Evolutionary conservation across 2,113 vertebrate species (phyloP), one percentile per base, ranked within the genome.

Genomic region (Anguilla rostrata): DNA sequence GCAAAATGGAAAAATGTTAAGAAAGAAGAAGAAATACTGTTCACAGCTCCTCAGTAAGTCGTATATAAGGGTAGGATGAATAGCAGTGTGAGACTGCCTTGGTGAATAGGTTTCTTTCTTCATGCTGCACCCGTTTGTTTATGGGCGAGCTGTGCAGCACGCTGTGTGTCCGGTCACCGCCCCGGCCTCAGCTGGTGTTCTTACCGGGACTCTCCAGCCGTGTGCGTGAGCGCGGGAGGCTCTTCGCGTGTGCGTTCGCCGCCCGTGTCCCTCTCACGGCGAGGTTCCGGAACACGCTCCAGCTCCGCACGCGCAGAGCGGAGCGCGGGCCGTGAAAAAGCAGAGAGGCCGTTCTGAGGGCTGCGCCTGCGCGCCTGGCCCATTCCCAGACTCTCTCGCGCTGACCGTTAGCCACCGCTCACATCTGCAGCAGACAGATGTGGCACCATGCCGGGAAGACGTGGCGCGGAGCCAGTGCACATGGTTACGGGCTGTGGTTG

Each of bases 351-450:
- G 16, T 60, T 41, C 49, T n/a, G 46, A 83, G 29, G 26, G 34
- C 20, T 9, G 39, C 46, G 2, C 82, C 1, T 39, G 29, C 53
- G 0, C 60, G 82, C 15, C n/a, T 40, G 20, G 57, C 29, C 29
- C 6, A 15, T 75, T 29, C 78, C 40, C 2, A 84, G 86, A 1
- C 90, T 89, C 78, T 39, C 81, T 87, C 83, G 34, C 90, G 85
- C 84, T 29, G 71, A 83, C 84, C 66, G 91, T 91, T 92, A 84
- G 87, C n/a, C n/a, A 11, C n/a, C 84, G 87, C 89, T 88, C 87
- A 56, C 91, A 85, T 85, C 81, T 87, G 89, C 92, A 91, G 89
- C 92, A 89, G 91, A 63, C 88, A 87, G 39, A 87, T 92, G 89
- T 78, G 49, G 49, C 49, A 53, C 12, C 49, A 1, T 53, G 7